phyloP scores from a whole-genome alignment of 1,140 invertebrate genomes.

The Drosophila kohkoa region DNA sequence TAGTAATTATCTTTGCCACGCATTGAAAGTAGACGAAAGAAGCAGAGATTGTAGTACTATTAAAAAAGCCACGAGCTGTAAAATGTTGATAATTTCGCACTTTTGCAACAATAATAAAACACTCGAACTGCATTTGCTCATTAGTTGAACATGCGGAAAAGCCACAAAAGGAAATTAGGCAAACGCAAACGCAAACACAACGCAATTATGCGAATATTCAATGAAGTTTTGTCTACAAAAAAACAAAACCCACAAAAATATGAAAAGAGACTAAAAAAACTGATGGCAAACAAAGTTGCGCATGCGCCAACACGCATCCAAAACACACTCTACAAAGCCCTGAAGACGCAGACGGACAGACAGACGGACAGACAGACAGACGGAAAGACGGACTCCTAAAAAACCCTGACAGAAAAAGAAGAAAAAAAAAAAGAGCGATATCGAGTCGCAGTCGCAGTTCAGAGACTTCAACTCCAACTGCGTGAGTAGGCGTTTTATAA shows the following conservation, averaged over 20 bases:
- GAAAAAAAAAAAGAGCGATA: neutral
- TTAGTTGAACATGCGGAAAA: constrained; percentile 51
- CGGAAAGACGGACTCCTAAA: neutral
- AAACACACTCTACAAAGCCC: neutral
- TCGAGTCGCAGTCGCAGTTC: constrained; percentile 5
- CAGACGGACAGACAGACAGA: neutral
- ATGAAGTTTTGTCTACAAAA: constrained; percentile 52
- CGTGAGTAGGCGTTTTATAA: constrained; percentile 56
- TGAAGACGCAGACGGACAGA: constrained; percentile 6
- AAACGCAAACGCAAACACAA: constrained; percentile 25
- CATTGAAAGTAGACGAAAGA: neutral
- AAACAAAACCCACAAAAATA: neutral
- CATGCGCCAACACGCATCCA: constrained; percentile 39
- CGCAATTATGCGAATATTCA: constrained; percentile 73
- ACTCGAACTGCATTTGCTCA: constrained; percentile 65
- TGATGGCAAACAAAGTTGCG: constrained; percentile 35
- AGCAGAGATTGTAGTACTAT: constrained; percentile 1
- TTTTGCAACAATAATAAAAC: constrained; percentile 23
- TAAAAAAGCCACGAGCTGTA: constrained; percentile 19
- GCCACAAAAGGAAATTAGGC: constrained; percentile 34
- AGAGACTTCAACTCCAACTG: constrained; percentile 4
- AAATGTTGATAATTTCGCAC: constrained; percentile 16
- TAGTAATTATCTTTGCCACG: constrained; percentile 5
- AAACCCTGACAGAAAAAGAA: neutral
- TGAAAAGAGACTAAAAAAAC: constrained; percentile 31